Conservation (phyloP, 2,797 vertebrate genomes). For the Microcaecilia unicolor region DNA sequence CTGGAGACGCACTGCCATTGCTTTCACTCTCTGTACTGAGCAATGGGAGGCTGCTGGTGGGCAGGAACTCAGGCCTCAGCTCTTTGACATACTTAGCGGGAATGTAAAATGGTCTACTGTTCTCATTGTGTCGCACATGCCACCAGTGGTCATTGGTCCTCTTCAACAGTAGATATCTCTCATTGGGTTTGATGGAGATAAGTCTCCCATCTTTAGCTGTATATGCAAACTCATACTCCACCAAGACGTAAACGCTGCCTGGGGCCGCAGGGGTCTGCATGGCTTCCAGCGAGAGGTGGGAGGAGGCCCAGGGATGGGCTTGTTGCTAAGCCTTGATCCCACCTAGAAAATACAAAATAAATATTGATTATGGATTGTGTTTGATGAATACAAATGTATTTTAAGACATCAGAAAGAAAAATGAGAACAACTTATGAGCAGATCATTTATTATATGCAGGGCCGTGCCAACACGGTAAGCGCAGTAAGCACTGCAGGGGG, state of each 20-base stretch:
- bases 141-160: conserved; percentile 64
- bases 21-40: not conserved
- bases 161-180: conserved; percentile 55
- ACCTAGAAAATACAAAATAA: too few species aligned
- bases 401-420: too few species aligned
- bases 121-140: conserved; percentile 49
- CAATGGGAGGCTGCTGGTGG: not conserved
- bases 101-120: conserved; percentile 55
- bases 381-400: too few species aligned
- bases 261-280: conserved; percentile 40
- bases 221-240: conserved; percentile 62
- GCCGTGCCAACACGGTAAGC: too few species aligned
- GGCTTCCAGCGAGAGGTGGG: not conserved
- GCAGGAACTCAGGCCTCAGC: conserved; percentile 33
- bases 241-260: conserved; percentile 51
- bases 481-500: too few species aligned
- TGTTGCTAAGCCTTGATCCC: too few species aligned
- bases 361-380: too few species aligned
- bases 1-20: not conserved
- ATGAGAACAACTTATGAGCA: too few species aligned
- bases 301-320: not conserved
- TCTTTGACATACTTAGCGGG: conserved; percentile 64
- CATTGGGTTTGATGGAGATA: conserved; percentile 57
- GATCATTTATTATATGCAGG: too few species aligned
- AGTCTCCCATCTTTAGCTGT: conserved; percentile 48